Conservation (phyloP, 2,113 vertebrate genomes). For the Cygnus buccinator region DNA sequence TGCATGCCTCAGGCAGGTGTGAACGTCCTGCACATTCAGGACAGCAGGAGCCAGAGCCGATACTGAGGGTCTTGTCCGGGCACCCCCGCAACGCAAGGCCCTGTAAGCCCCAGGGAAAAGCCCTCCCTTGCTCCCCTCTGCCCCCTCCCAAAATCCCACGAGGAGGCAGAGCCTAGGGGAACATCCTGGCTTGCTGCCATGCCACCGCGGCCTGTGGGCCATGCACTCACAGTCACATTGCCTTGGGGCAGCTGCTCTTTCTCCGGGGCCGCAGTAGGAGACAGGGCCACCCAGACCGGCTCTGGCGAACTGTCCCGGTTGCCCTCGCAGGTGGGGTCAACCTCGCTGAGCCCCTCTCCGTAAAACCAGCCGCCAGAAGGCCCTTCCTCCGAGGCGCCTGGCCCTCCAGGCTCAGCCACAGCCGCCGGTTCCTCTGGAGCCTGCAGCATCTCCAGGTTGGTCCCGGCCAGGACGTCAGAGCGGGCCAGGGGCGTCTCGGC, state of each 20-base stretch:
- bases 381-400: conserved; percentile 55
- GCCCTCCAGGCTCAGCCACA: background rate
- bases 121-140: background rate
- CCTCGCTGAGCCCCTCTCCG: background rate
- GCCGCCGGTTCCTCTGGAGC: background rate
- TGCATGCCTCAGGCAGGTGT: fast-evolving
- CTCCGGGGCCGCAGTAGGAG: fast-evolving
- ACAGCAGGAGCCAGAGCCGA: background rate
- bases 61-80: fast-evolving
- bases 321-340: background rate
- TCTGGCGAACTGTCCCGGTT: conserved; percentile 70
- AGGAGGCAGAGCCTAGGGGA: background rate
- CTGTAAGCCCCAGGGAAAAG: background rate
- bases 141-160: background rate
- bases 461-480: background rate
- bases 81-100: fast-evolving
- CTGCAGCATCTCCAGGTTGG: background rate
- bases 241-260: background rate
- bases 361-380: conserved; percentile 1
- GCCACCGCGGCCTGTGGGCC: fast-evolving
- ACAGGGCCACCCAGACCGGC: conserved; percentile 61
- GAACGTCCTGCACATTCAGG: background rate
- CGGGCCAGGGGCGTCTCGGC: background rate
- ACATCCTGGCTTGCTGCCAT: background rate
- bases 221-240: background rate